Percentiles rank a stretch among this genome's conserved stretches.
Conservation (phyloP, 1,140 invertebrate genomes). For the Meloidogyne floridensis region DNA sequence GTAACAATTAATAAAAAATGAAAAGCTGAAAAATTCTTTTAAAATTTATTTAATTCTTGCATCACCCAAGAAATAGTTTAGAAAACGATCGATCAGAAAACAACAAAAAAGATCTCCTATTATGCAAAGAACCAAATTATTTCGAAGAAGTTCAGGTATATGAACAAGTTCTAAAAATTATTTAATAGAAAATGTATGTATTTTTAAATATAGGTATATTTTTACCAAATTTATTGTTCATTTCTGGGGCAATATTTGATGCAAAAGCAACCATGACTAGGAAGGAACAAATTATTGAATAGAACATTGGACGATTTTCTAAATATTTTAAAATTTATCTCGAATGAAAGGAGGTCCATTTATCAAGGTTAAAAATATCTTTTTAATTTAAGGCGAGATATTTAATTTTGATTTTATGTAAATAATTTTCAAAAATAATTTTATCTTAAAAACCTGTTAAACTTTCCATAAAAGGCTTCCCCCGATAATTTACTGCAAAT, state of each 20-base stretch:
- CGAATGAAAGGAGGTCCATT: too few species aligned
- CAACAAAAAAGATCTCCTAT: conserved; percentile 67
- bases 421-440: not conserved
- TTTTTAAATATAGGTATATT: not conserved
- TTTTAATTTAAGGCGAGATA: too few species aligned
- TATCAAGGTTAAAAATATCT: too few species aligned
- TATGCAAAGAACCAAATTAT: conserved; percentile 66
- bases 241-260: conserved; percentile 27
- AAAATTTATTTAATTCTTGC: conserved; percentile 40
- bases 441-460: conserved; percentile 67
- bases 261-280: conserved; percentile 24
- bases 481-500: conserved; percentile 98
- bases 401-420: too few species aligned
- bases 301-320: conserved; percentile 88
- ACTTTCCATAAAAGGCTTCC: conserved; percentile 97
- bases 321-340: not conserved
- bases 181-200: not conserved
- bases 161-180: conserved; percentile 20
- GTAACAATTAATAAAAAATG: too few species aligned
- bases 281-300: conserved; percentile 69
- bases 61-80: conserved; percentile 67
- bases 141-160: conserved; percentile 66
- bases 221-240: conserved; percentile 32
- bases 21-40: not conserved
- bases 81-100: conserved; percentile 67